Evolutionary conservation across 2,888 invertebrate species (phyloP), one percentile per base, ranked within the genome.

Genomic region (Sipha maydis): DNA sequence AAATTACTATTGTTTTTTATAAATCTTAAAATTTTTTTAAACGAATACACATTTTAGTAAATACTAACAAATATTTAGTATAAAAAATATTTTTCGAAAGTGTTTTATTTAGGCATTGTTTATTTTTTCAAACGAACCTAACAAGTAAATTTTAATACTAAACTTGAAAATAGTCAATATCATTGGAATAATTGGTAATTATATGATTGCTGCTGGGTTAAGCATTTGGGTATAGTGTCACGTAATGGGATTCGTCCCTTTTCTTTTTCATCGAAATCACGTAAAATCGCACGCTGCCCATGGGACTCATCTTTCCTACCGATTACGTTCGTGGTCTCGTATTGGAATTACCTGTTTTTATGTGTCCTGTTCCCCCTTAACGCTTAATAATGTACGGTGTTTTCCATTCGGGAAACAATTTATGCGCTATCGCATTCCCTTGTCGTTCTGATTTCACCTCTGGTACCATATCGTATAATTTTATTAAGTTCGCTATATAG

Each of bases 351-450:
- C 67, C 25, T 9, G 61, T 67, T 85, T 85, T 85, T 85, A 77
- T 85, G 61, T 75, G 61, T 67, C 41, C 41, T 11, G 77, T 48
- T 56, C 14, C 8, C 75, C 28, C 41, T 61, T 75, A 56, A 83
- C 61, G 61, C 67, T 67, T 84, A 76, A 76, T 76, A 83, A 75
- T 61, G 84, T 28, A 67, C 41, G 14, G 41, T 41, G 85, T 77
- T 77, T 48, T 67, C 67, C 85, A 67, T 31, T 38, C 31, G 76
- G 41, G 61, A 84, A 84, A 84, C 76, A 85, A 85, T 85, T 85
- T 77, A 77, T 77, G 67, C 25, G 28, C 56, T 19, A 5, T 73
- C 73, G 54, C 17, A 67, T 73, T 83, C 75, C 75, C 76, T 31
- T 14, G 41, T 67, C 76, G 31, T 67, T 28, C 61, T 5, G n/a